These are phyloP conservation scores for Aleiodes leptofemur DNA, from an alignment of 2,888 invertebrate genomes.

Conservation along the genomic window DNA sequence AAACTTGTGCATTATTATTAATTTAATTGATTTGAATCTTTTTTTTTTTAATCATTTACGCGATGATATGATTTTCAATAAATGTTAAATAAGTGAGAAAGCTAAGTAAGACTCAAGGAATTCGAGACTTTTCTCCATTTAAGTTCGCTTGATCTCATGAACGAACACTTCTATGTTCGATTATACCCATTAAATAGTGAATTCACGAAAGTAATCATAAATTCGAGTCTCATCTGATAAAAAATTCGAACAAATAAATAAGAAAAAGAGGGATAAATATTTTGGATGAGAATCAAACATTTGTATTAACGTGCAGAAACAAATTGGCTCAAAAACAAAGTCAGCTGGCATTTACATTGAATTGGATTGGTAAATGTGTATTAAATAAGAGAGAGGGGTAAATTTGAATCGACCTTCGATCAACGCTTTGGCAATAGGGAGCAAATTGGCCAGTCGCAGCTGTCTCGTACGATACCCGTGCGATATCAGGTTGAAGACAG, in stretches of 20 bases:
- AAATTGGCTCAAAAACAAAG: slow-evolving; percentile 29
- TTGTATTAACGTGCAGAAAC: slow-evolving; percentile 7
- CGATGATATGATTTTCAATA: too few species aligned
- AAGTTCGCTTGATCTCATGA: too few species aligned
- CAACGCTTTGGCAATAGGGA: slow-evolving; percentile 44
- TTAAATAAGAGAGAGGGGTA: slow-evolving; percentile 20
- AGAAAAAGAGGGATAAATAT: not conserved
- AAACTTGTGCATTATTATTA: too few species aligned
- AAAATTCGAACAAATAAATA: not conserved
- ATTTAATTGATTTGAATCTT: too few species aligned
- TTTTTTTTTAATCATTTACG: too few species aligned
- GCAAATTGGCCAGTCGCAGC: slow-evolving; percentile 53
- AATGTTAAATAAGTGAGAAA: too few species aligned
- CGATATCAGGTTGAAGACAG: slow-evolving; percentile 45
- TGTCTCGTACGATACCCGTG: slow-evolving; percentile 35
- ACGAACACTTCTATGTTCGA: too few species aligned
- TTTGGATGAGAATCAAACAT: not conserved
- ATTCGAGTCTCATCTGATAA: too few species aligned
- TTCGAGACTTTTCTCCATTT: too few species aligned
- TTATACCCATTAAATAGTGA: too few species aligned
- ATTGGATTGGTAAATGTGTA: not conserved
- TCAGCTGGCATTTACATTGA: slow-evolving; percentile 31
- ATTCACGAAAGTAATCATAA: too few species aligned
- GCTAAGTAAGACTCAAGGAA: too few species aligned
- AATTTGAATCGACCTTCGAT: slow-evolving; percentile 56